A percentile compares a stretch with the other conserved stretches of the same genome.
These are phyloP conservation scores for Fragum whitleyi DNA, from an alignment of 2,888 invertebrate genomes.

Conservation along the genomic window DNA sequence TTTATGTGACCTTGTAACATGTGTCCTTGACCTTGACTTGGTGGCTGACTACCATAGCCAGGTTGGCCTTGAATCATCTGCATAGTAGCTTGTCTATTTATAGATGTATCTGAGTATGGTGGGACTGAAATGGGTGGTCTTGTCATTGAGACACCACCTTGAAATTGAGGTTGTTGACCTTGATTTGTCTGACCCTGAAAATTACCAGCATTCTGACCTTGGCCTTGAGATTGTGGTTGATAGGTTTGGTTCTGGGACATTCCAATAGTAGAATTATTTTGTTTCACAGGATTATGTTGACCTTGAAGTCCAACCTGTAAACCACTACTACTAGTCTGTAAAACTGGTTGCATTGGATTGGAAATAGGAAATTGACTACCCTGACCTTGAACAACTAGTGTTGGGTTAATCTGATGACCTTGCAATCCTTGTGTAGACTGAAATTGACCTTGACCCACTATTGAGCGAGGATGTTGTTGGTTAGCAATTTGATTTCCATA, in stretches of 20 bases:
- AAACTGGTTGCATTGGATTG: not conserved
- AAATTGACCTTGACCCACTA: not conserved
- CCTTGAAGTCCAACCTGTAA: not conserved
- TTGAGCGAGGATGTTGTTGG: too few species aligned
- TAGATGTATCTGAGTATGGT: conserved; percentile 38
- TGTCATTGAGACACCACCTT: not conserved
- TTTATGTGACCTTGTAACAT: conserved; percentile 1
- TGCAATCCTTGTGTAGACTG: not conserved
- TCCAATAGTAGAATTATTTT: not conserved
- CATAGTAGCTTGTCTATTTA: conserved; percentile 37
- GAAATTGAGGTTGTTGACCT: conserved; percentile 33
- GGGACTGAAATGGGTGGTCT: conserved; percentile 29
- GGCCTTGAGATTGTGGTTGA: conserved; percentile 7
- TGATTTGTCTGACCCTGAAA: conserved; percentile 30
- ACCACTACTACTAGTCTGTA: not conserved
- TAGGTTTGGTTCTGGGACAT: conserved; percentile 3
- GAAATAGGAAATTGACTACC: not conserved
- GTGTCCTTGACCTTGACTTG: conserved; percentile 22
- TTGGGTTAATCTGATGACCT: not conserved
- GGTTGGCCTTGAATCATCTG: conserved; percentile 41
- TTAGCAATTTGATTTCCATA: not conserved
- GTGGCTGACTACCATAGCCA: conserved; percentile 39
- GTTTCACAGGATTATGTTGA: conserved; percentile 9
- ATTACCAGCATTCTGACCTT: not conserved
- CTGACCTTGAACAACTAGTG: not conserved